phyloP scores from a whole-genome alignment of 2,888 invertebrate genomes.

The Calephelis perditalis region DNA sequence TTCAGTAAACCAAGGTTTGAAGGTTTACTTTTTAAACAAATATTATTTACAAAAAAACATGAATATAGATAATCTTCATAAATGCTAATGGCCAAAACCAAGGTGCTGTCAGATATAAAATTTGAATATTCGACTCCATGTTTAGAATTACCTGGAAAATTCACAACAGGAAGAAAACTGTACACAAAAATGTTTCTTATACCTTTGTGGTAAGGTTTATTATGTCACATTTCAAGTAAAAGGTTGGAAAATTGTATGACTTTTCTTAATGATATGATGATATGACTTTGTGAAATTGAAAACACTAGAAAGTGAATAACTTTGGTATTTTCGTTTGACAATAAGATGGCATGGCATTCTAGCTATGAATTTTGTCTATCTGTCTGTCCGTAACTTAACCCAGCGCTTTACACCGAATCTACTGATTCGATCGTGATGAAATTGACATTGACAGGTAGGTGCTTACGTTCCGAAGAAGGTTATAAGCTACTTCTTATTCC shows the following conservation, averaged over 20 bases:
- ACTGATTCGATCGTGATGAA: too few relatives aligned
- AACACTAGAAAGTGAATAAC: not conserved
- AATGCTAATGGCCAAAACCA: slow-evolving; percentile 7
- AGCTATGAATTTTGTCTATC: too few relatives aligned
- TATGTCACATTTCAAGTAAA: not conserved
- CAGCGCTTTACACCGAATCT: too few relatives aligned
- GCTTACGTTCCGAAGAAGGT: too few relatives aligned
- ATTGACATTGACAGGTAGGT: too few relatives aligned
- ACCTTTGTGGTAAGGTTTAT: not conserved
- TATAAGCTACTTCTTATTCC: too few relatives aligned
- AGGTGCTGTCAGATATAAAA: slow-evolving; percentile 11
- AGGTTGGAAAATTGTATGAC: not conserved
- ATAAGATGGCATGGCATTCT: too few relatives aligned
- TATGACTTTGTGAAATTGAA: not conserved
- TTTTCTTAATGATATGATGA: too few relatives aligned
- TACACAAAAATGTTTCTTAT: not conserved
- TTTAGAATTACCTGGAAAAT: slow-evolving; percentile 9
- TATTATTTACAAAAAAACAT: slow-evolving; percentile 3
- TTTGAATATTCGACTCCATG: slow-evolving; percentile 9
- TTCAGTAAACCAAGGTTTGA: too few relatives aligned
- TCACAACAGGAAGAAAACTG: not conserved
- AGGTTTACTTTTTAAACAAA: too few relatives aligned
- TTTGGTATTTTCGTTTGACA: too few relatives aligned
- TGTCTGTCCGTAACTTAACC: too few relatives aligned
- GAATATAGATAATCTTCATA: not conserved